phyloP scores from a whole-genome alignment of 2,888 invertebrate genomes.

The Philopedon plagiatum region DNA sequence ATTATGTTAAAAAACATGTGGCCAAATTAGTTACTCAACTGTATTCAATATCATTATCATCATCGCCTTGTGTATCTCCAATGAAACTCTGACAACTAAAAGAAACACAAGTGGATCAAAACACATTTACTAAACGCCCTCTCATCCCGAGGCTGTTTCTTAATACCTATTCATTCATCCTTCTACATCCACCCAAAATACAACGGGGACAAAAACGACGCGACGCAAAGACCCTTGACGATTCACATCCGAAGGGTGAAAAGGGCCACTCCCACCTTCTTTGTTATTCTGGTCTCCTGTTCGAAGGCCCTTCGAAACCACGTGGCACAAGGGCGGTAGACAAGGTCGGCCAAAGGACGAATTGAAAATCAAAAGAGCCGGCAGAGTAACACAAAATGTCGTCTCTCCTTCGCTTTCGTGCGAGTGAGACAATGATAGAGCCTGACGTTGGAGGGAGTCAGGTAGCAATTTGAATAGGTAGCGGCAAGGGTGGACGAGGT shows the following conservation, averaged over 20 bases:
- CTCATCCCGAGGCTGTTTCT: conserved; percentile 14
- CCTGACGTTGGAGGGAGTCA: conserved; percentile 3
- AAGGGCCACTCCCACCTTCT: conserved; percentile 60
- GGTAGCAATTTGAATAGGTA: conserved; percentile 20
- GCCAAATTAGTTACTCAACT: no score
- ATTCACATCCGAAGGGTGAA: conserved; percentile 56
- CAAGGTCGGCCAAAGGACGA: conserved; percentile 59
- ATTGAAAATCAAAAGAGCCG: conserved; percentile 8
- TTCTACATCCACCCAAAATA: conserved; percentile 18
- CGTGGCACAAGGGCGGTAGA: conserved; percentile 61
- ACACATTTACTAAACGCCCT: no score
- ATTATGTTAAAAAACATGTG: no score
- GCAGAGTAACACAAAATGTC: conserved; percentile 45
- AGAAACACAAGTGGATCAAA: no score
- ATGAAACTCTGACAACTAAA: no score
- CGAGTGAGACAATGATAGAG: conserved; percentile 42
- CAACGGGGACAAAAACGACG: not conserved
- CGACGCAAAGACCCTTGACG: conserved; percentile 49
- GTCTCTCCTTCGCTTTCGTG: conserved; percentile 34
- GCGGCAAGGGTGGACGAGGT: not conserved
- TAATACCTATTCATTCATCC: conserved; percentile 11
- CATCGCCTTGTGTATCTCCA: no score
- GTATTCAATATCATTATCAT: no score
- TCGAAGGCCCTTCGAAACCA: conserved; percentile 63
- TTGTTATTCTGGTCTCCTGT: conserved; percentile 58